Conservation (phyloP, 2,888 invertebrate genomes). For the Troglohyphantes excavatus region DNA sequence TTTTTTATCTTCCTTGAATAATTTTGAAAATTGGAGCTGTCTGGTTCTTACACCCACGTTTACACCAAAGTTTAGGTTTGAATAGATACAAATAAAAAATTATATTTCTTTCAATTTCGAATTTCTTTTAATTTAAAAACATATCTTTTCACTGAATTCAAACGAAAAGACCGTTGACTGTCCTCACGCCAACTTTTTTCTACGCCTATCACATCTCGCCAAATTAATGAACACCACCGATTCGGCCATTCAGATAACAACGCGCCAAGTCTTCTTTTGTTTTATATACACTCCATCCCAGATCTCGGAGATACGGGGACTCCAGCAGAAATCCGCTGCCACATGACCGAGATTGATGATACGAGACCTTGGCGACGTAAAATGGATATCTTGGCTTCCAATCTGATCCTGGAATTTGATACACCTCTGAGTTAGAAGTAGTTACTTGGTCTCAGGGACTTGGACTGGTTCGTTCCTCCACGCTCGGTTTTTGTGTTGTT, state of each 20-base stretch:
- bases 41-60: too few relatives aligned
- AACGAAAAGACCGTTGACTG: too few relatives aligned
- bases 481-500: background rate
- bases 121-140: too few relatives aligned
- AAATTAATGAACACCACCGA: conserved; percentile 62
- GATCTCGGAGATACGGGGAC: conserved; percentile 32
- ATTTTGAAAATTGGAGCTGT: too few relatives aligned
- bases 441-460: background rate
- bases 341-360: conserved; percentile 67
- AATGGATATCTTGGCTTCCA: conserved; percentile 51
- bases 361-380: conserved; percentile 22
- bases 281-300: conserved; percentile 12
- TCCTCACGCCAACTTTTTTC: background rate
- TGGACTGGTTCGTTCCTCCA: background rate
- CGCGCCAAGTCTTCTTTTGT: conserved; percentile 36
- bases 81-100: too few relatives aligned
- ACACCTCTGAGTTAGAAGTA: conserved; percentile 35
- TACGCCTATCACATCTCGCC: background rate
- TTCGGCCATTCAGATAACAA: conserved; percentile 58
- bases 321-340: conserved; percentile 59
- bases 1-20: too few relatives aligned
- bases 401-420: conserved; percentile 75
- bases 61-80: too few relatives aligned
- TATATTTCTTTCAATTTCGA: too few relatives aligned
- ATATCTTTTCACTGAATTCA: too few relatives aligned